phyloP scores from a whole-genome alignment of 2,888 invertebrate species.

The Lycaena phlaeas region DNA sequence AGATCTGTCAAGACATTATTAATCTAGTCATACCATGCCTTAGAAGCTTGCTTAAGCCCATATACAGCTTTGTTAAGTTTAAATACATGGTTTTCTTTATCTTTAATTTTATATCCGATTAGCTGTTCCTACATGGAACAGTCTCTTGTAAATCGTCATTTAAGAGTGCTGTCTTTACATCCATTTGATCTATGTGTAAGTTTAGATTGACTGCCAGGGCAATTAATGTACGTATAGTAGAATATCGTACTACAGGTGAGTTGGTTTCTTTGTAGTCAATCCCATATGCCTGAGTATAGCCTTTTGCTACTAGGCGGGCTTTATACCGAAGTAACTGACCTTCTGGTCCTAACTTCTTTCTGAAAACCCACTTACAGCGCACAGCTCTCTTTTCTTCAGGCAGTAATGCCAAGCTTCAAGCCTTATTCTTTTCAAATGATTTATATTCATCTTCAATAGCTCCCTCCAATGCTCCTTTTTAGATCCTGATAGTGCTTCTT shows the following conservation, averaged over 20 bases:
- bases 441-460: too few species aligned
- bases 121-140: constrained; percentile 13
- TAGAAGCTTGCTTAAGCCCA: constrained; percentile 19
- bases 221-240: constrained; percentile 17
- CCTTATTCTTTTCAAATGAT: too few species aligned
- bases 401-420: background rate
- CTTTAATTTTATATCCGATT: constrained; percentile 8
- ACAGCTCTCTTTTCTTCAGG: background rate
- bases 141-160: constrained; percentile 13
- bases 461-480: too few species aligned
- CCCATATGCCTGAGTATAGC: constrained; percentile 4
- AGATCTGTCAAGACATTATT: constrained; percentile 12
- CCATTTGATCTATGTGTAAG: constrained; percentile 11
- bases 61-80: constrained; percentile 18
- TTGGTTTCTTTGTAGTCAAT: constrained; percentile 10
- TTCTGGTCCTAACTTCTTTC: background rate
- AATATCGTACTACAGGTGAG: constrained; percentile 17
- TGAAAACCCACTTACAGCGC: constrained; percentile 5
- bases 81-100: constrained; percentile 9
- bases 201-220: constrained; percentile 1
- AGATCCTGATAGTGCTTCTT: too few species aligned
- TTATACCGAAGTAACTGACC: background rate
- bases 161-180: constrained; percentile 15
- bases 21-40: constrained; percentile 12
- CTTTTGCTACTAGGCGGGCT: constrained; percentile 21